Evolutionary conservation across 1,140 invertebrate genomes (phyloP).

Genomic region (Drosophila burlai): DNA sequence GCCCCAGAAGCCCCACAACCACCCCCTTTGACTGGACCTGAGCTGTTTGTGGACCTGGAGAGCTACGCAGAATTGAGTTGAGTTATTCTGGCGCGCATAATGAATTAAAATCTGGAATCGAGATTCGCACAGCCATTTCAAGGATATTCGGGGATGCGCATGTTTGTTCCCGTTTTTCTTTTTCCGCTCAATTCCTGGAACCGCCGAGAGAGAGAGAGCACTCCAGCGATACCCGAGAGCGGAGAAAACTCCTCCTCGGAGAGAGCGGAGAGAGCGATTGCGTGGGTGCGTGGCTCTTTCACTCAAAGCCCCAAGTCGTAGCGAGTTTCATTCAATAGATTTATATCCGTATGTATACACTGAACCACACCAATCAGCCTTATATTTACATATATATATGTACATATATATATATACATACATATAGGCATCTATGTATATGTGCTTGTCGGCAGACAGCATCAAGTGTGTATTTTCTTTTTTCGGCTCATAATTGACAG

Average conservation of each 20-base stretch:
- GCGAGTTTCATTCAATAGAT: slow-evolving; percentile 77
- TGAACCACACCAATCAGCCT: slow-evolving; percentile 16
- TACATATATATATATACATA: neutral
- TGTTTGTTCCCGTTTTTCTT: slow-evolving; percentile 78
- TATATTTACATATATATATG: slow-evolving; percentile 1
- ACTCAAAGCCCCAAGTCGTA: slow-evolving; percentile 70
- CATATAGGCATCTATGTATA: slow-evolving; percentile 14
- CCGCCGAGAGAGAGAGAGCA: slow-evolving; percentile 6
- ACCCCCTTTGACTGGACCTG: slow-evolving; percentile 3
- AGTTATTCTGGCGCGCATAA: slow-evolving; percentile 70
- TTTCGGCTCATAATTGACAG: slow-evolving; percentile 75
- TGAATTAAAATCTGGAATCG: slow-evolving; percentile 79
- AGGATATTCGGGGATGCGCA: slow-evolving; percentile 80
- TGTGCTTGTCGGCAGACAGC: slow-evolving; percentile 46
- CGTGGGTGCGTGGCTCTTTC: slow-evolving; percentile 58
- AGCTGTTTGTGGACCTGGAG: slow-evolving; percentile 6
- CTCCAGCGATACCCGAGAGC: neutral
- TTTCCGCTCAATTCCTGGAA: slow-evolving; percentile 76
- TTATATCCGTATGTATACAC: slow-evolving; percentile 20
- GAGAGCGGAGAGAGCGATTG: slow-evolving; percentile 15
- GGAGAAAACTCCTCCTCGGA: slow-evolving; percentile 2
- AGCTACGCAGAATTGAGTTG: slow-evolving; percentile 33
- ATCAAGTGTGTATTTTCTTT: slow-evolving; percentile 68
- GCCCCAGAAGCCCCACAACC: slow-evolving; percentile 6
- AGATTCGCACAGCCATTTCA: slow-evolving; percentile 60